phyloP scores from a whole-genome alignment of 2,113 vertebrate genomes.

The Sander vitreus region DNA sequence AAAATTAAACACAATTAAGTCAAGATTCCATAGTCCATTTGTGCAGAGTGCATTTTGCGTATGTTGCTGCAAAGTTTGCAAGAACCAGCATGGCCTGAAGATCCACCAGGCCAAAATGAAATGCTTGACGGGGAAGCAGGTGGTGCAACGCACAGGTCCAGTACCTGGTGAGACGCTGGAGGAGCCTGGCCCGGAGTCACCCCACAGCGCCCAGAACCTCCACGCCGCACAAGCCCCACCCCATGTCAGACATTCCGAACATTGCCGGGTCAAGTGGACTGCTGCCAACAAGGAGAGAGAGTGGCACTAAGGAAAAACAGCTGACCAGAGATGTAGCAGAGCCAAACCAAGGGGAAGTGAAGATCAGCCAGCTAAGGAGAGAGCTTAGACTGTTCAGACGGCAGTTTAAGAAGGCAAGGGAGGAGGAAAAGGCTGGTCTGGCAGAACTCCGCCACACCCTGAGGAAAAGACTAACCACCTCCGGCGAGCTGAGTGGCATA shows the following conservation, averaged over 20 bases:
- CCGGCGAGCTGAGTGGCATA: background rate
- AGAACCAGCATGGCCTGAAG: too few relatives aligned
- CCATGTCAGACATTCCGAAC: too few relatives aligned
- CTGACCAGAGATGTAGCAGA: background rate
- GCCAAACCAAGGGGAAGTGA: background rate
- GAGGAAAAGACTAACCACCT: background rate
- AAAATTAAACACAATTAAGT: too few relatives aligned
- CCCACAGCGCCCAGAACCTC: too few relatives aligned
- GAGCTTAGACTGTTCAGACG: background rate
- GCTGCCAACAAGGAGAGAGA: too few relatives aligned
- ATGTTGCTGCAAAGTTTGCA: too few relatives aligned
- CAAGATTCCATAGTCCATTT: background rate
- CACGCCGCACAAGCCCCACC: too few relatives aligned
- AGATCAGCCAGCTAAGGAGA: background rate
- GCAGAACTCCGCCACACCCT: background rate
- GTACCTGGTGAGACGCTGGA: constrained; percentile 9
- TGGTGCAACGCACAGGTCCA: background rate
- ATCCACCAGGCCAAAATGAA: too few relatives aligned
- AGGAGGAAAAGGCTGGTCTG: background rate
- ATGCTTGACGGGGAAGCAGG: too few relatives aligned
- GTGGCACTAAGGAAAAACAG: background rate
- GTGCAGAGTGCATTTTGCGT: too few relatives aligned
- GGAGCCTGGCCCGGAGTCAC: background rate
- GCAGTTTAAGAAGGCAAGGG: background rate
- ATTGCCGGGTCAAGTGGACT: too few relatives aligned